These are phyloP conservation scores for Theonella swinhoei DNA, from an alignment of 37 sponge, comb jelly and placozoan species.

Conservation along the genomic window DNA sequence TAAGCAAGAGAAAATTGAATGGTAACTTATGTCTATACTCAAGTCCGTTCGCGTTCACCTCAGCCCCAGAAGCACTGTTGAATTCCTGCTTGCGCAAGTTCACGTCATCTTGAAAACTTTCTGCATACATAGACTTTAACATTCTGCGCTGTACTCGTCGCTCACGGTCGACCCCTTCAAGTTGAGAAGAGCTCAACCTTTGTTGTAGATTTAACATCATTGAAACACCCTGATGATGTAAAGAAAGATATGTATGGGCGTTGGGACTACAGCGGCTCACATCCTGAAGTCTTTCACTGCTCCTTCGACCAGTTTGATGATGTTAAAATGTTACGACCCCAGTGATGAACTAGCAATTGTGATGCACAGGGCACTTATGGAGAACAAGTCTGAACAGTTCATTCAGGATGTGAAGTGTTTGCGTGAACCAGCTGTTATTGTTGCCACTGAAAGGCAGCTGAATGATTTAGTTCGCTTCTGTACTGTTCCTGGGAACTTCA, in stretches of 20 bases:
- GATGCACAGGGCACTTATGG: too few relatives aligned
- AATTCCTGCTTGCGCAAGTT: too few relatives aligned
- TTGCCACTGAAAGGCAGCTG: conserved; percentile 35
- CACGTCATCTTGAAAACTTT: too few relatives aligned
- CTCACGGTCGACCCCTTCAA: neutral
- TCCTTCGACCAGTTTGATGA: neutral
- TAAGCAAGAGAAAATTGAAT: too few relatives aligned
- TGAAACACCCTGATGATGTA: conserved; percentile 27
- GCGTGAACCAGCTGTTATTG: conserved; percentile 46
- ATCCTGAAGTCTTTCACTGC: neutral
- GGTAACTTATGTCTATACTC: too few relatives aligned
- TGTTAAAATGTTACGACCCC: too few relatives aligned
- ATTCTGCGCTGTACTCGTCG: neutral
- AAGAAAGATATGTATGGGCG: conserved; percentile 20
- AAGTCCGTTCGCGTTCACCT: too few relatives aligned
- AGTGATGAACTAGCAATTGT: too few relatives aligned
- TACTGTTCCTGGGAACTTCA: conserved; percentile 25
- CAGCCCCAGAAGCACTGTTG: too few relatives aligned
- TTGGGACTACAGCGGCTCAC: conserved; percentile 8
- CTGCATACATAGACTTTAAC: too few relatives aligned
- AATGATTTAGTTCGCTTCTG: conserved; percentile 20
- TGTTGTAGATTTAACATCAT: conserved; percentile 14
- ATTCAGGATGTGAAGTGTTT: too few relatives aligned
- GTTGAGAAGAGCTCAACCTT: conserved; percentile 9
- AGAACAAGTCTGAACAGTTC: too few relatives aligned